Base-by-base conservation (phyloP, 1,140 invertebrate genomes). In the Brachionus paranguensis region DNA sequence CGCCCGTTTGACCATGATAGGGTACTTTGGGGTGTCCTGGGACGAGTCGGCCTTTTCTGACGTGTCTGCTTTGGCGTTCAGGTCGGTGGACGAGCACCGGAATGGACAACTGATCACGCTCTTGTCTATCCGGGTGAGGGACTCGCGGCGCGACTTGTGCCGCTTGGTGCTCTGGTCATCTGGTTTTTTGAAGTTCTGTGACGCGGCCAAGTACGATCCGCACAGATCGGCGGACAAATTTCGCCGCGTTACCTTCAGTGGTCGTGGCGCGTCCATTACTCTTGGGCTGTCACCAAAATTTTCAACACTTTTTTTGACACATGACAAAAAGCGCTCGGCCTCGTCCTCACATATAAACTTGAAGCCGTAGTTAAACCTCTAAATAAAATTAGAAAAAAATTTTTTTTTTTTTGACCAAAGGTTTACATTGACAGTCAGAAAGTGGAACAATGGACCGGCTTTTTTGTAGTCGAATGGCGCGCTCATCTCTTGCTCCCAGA, bases 271-370 rank as follows among this genome's bases (percentile, higher is more conserved):
- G 37, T 24, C 41, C 5, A 20, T 11, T 7, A 3, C 27, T 47
- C 24, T 24, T 33, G 1, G 33, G 33, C 43, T 37, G 0, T 53
- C 27, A 27, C n/a, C 14, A 4, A 50, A 11, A 50, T 50, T 76
- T 50, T 50, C 45, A 1, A 76, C 50, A 24, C 27, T 50, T 24
- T 50, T 76, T 76, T 53, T 50, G 7, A 76, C 27, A 50, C 72
- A 76, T 12, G 72, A 76, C 20, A 29, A 47, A 64, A 81, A 81
- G 55, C 78, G 20, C 37, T 81, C 78, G 0, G 78, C 78, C 14
- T 81, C 78, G 41, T 81, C 78, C 12, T 68, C 64, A 24, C 78
- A 81, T 45, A 81, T 60, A 41, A 81, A 81, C 33, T 81, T 81
- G n/a, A 81, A 81, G 8, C 78, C 78, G 17, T 64, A 81, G 20